Percentiles rank a stretch among this genome's conserved stretches.
Conservation (phyloP, 2,888 invertebrate genomes). For the Amblyteles armatorius region DNA sequence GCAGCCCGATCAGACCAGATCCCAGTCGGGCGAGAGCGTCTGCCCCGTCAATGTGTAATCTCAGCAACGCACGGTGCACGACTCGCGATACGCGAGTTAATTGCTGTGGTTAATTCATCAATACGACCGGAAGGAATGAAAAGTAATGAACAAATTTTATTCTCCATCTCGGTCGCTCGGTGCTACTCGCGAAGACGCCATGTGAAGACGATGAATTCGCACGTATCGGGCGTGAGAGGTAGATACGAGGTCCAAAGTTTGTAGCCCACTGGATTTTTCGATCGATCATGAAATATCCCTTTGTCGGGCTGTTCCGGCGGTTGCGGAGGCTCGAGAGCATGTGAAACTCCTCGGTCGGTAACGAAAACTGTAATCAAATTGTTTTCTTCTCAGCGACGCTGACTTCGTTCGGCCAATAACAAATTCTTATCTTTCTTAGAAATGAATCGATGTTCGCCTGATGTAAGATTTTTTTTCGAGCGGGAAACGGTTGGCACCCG, state of each 20-base stretch:
- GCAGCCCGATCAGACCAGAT: slow-evolving; percentile 87
- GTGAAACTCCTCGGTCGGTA: not conserved
- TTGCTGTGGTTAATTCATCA: not conserved
- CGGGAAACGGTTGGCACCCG: not conserved
- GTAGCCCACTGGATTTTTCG: not conserved
- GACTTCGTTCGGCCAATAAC: not conserved
- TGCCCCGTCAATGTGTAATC: slow-evolving; percentile 81
- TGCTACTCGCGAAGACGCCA: not conserved
- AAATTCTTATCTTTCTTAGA: not conserved
- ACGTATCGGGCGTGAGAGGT: not conserved
- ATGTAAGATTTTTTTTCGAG: not conserved
- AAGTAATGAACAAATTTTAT: not conserved
- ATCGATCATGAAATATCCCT: not conserved
- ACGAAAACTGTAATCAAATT: not conserved
- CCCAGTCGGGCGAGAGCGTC: slow-evolving; percentile 78
- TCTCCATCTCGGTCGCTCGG: not conserved
- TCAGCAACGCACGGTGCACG: not conserved
- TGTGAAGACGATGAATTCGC: not conserved
- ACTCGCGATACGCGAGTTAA: not conserved
- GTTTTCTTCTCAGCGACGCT: not conserved
- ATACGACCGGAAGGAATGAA: not conserved
- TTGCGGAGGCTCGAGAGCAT: not conserved
- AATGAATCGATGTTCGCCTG: not conserved
- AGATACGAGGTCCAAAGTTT: not conserved
- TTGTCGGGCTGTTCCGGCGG: not conserved